Percentiles rank a stretch among this genome's conserved stretches.
Evolutionary conservation across 2,888 invertebrate genomes (phyloP).

Genomic region (Meandrusa payeni): DNA sequence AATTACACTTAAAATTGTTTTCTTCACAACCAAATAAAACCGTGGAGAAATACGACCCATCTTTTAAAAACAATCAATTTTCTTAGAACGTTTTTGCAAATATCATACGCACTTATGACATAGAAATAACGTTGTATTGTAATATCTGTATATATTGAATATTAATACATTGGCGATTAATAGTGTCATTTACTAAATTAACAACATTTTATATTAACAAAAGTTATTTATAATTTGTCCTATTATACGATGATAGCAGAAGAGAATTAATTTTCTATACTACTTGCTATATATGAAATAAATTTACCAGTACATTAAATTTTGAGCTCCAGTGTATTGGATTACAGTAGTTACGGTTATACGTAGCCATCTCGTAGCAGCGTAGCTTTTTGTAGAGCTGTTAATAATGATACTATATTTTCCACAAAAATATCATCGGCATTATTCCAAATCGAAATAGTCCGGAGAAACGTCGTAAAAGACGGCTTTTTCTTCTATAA

Average conservation of each 20-base stretch:
- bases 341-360: slow-evolving; percentile 12
- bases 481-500: not conserved
- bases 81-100: not conserved
- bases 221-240: too few relatives aligned
- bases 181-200: too few relatives aligned
- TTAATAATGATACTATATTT: not conserved
- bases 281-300: too few relatives aligned
- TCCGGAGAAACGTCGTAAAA: slow-evolving; percentile 5
- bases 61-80: slow-evolving; percentile 33
- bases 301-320: slow-evolving; percentile 50
- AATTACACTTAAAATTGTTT: slow-evolving; percentile 38
- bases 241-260: too few relatives aligned
- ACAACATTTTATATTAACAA: too few relatives aligned
- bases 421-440: not conserved
- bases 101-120: not conserved
- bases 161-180: too few relatives aligned
- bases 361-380: slow-evolving; percentile 28
- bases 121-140: too few relatives aligned
- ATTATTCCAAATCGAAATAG: not conserved
- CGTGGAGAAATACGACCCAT: slow-evolving; percentile 38
- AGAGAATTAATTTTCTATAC: too few relatives aligned
- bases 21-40: slow-evolving; percentile 41
- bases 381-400: slow-evolving; percentile 24
- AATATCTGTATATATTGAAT: too few relatives aligned
- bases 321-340: slow-evolving; percentile 38